Percentiles rank a stretch among this genome's conserved stretches.
phyloP scores from a whole-genome alignment of 2,888 invertebrate species.

The Operophtera brumata region DNA sequence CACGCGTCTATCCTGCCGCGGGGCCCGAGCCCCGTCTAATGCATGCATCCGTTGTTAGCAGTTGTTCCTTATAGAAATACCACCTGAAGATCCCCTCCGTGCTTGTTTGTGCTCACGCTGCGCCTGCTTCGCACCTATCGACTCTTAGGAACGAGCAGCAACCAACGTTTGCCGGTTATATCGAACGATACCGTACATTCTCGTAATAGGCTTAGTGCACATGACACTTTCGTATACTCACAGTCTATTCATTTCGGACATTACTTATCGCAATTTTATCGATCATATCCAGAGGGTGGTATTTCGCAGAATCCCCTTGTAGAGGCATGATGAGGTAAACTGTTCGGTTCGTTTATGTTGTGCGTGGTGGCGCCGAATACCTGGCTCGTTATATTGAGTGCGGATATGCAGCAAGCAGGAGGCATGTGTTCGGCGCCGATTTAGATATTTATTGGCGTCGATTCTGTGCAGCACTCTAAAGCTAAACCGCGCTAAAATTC shows the following conservation, averaged over 20 bases:
- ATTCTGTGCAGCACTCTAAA: no score
- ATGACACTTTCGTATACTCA: constrained; percentile 14
- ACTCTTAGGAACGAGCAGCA: constrained; percentile 61
- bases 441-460: constrained; percentile 34
- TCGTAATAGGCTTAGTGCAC: constrained; percentile 22
- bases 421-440: constrained; percentile 30
- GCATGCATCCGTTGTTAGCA: constrained; percentile 70
- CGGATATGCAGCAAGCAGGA: constrained; percentile 4
- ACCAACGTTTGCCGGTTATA: constrained; percentile 35
- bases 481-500: no score
- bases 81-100: constrained; percentile 57
- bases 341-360: constrained; percentile 49
- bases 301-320: constrained; percentile 69
- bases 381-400: constrained; percentile 28
- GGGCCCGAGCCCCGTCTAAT: constrained; percentile 46
- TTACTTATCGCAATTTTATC: constrained; percentile 4
- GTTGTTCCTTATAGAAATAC: constrained; percentile 62
- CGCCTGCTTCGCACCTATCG: constrained; percentile 33
- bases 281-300: constrained; percentile 64
- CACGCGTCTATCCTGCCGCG: constrained; percentile 45
- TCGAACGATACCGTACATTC: constrained; percentile 7
- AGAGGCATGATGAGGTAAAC: constrained; percentile 67
- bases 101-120: constrained; percentile 23
- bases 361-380: constrained; percentile 45
- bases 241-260: constrained; percentile 21